Evolutionary conservation across 1,140 invertebrate species (phyloP).

Genomic region (Hyles vespertilio): DNA sequence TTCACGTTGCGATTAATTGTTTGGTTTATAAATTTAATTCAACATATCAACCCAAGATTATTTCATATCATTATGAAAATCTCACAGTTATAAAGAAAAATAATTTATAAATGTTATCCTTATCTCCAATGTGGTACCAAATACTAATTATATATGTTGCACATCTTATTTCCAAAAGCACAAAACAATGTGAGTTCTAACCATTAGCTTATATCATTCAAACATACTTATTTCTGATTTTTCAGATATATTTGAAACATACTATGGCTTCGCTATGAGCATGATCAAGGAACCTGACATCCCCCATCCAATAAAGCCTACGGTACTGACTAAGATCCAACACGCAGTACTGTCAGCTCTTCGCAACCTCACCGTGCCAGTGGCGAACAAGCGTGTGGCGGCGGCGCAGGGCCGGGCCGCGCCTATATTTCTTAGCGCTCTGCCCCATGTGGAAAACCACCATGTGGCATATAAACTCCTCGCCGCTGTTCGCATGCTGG

Average conservation of each 20-base stretch:
- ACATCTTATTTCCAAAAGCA: too few species aligned
- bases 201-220: neutral
- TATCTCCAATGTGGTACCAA: too few species aligned
- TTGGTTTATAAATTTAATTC: too few species aligned
- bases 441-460: conserved; percentile 84
- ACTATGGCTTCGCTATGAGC: conserved; percentile 32
- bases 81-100: too few species aligned
- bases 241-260: conserved; percentile 54
- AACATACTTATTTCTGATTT: conserved; percentile 5
- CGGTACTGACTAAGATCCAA: conserved; percentile 77
- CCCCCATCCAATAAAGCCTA: conserved; percentile 28
- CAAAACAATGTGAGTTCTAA: too few species aligned
- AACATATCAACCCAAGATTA: too few species aligned
- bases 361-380: conserved; percentile 88
- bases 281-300: conserved; percentile 23
- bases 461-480: conserved; percentile 92
- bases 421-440: conserved; percentile 79
- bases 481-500: conserved; percentile 89
- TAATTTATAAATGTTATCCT: too few species aligned
- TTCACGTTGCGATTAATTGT: too few species aligned
- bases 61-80: too few species aligned
- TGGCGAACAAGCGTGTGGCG: conserved; percentile 84
- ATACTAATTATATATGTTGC: too few species aligned
- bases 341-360: conserved; percentile 89
- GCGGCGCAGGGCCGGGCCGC: conserved; percentile 79